Evolutionary conservation across 2,797 vertebrate genomes (phyloP).

Genomic region (Luscinia megarhynchos): DNA sequence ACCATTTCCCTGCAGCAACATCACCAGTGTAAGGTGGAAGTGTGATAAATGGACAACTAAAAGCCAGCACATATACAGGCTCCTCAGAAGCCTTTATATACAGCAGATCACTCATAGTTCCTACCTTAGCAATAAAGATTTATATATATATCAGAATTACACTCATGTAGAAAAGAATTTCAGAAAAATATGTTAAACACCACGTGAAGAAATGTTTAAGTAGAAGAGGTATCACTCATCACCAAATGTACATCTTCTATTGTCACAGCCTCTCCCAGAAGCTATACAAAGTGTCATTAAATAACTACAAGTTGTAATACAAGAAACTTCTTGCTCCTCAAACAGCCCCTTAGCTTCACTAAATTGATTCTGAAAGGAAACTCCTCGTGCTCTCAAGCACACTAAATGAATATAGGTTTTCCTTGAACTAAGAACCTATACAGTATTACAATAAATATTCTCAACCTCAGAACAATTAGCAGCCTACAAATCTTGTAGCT

Average conservation of each 20-base stretch:
- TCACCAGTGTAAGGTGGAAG: not conserved
- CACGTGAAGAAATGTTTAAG: not conserved
- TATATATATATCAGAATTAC: not conserved
- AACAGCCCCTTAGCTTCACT: not conserved
- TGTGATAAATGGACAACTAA: not conserved
- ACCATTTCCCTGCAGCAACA: not conserved
- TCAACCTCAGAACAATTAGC: not conserved
- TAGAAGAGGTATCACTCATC: not conserved
- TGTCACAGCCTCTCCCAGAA: not conserved
- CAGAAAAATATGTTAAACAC: not conserved
- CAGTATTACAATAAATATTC: not conserved
- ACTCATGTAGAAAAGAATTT: not conserved
- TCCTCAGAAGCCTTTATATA: not conserved
- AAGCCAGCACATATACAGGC: not conserved
- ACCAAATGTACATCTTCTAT: not conserved
- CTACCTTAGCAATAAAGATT: not conserved
- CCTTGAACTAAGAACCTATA: not conserved
- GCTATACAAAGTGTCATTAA: not conserved
- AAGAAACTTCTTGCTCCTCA: not conserved
- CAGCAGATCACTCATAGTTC: not conserved
- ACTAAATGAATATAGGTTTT: not conserved
- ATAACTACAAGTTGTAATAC: not conserved
- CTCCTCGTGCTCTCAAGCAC: not conserved
- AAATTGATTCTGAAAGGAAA: not conserved
- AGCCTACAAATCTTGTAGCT: not conserved